A percentile compares a stretch with the other conserved stretches of the same genome.
Evolutionary conservation across 1,140 invertebrate genomes (phyloP).

Genomic region (Lepidotrigona ventralis): DNA sequence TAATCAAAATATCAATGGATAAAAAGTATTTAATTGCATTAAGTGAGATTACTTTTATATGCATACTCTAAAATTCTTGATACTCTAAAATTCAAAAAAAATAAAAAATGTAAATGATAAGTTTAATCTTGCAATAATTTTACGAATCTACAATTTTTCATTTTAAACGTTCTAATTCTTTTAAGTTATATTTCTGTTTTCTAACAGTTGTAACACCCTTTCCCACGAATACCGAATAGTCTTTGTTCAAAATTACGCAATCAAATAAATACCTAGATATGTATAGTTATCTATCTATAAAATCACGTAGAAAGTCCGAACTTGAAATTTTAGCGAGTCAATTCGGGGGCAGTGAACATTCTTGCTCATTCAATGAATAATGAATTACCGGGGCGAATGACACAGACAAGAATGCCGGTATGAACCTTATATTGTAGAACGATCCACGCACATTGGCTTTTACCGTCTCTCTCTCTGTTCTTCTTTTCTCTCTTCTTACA

Average conservation of each 20-base stretch:
- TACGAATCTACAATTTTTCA: neutral
- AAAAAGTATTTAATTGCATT: too few relatives aligned
- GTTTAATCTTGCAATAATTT: neutral
- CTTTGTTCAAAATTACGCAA: neutral
- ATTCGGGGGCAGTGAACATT: constrained; percentile 27
- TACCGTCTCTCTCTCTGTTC: neutral
- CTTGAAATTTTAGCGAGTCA: constrained; percentile 25
- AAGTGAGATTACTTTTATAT: too few relatives aligned
- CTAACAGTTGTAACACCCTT: neutral
- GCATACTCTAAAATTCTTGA: too few relatives aligned
- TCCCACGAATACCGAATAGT: neutral
- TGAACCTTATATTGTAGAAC: constrained; percentile 21
- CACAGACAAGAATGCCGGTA: constrained; percentile 46
- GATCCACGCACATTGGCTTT: constrained; percentile 26
- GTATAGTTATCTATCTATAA: neutral
- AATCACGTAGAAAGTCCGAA: neutral
- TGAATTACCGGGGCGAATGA: constrained; percentile 46
- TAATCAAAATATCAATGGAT: too few relatives aligned
- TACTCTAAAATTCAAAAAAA: neutral
- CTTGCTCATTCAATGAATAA: constrained; percentile 54
- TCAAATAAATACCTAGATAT: neutral
- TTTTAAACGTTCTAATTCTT: neutral
- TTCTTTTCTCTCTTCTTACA: neutral
- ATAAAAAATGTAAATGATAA: too few relatives aligned
- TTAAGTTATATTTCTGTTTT: neutral